Base-by-base conservation (phyloP, 2,888 invertebrate species). In the Listrodromus nycthemerus region DNA sequence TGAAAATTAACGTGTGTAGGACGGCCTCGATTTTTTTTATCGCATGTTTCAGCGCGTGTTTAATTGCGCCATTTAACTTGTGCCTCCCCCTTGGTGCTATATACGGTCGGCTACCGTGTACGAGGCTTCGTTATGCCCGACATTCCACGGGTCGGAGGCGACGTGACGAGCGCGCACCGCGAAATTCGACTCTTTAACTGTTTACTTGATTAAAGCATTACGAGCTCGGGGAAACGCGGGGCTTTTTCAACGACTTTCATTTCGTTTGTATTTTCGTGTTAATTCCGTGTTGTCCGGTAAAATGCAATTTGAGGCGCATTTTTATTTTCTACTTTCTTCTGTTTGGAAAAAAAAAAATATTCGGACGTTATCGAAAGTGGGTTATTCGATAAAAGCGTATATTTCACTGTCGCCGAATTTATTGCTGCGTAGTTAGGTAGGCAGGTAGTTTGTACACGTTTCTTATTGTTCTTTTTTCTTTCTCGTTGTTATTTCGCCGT, bases 151-250 rank as follows among this genome's bases (percentile, higher is more conserved):
- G 80, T 6, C 55, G 21, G 21, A 37, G 52, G 33, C 45, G 33
- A 45, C 52, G 52, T 65, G 65, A 77, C 24, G 58, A 33, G 58
- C 48, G 50, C 61, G 55, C 48, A 65, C 27, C 52, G 78, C 69
- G 78, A 76, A 82, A 82, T 74, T 82, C 33, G 69, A 74, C 27
- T 50, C 58, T 55, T 65, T 70, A 73, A 83, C 80, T 83, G 73
- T 80, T 63, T 27, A 55, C 24, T 77, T 27, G 61, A 83, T 80
- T 79, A 33, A 61, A 63, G 19, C n/a, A 74, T 58, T 67, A 77
- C 61, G 61, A 77, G 16, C 55, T 69, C 24, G 55, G 8, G 65
- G 70, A 6, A 37, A n/a, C 70, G 48, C 48, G 21, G 24, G 45
- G 21, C 50, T 70, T 81, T 16, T 21, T 55, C 24, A 24, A 52